Conservation (phyloP, 1,140 invertebrate species). For the Lordiphosa stackelbergi region DNA sequence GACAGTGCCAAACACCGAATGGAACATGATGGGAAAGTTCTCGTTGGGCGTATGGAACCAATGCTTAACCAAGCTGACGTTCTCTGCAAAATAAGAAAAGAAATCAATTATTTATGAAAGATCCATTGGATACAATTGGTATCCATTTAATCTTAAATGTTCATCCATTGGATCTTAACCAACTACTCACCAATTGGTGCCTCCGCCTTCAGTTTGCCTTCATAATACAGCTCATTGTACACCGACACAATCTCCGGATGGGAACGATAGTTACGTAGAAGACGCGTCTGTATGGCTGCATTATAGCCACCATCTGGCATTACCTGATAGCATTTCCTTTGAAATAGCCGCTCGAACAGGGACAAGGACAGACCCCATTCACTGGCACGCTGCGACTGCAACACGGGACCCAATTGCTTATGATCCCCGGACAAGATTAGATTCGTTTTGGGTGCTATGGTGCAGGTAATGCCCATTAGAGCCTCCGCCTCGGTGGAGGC, state of each 20-base stretch:
- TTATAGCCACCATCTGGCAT: constrained; percentile 79
- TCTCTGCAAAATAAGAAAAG: constrained; percentile 18
- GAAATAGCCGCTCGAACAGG: constrained; percentile 80
- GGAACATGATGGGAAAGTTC: constrained; percentile 82
- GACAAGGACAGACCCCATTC: constrained; percentile 79
- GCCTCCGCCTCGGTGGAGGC: constrained; percentile 88
- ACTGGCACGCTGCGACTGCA: constrained; percentile 80
- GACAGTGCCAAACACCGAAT: constrained; percentile 79
- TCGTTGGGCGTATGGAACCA: constrained; percentile 76
- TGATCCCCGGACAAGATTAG: constrained; percentile 91
- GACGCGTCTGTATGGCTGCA: constrained; percentile 81
- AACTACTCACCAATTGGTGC: constrained; percentile 40
- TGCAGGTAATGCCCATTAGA: constrained; percentile 81
- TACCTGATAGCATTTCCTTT: constrained; percentile 78
- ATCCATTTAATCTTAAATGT: background rate
- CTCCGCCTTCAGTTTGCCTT: constrained; percentile 78
- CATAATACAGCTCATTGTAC: constrained; percentile 83
- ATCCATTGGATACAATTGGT: too few relatives aligned
- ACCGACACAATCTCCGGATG: constrained; percentile 81
- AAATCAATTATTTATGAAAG: too few relatives aligned
- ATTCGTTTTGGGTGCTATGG: constrained; percentile 72
- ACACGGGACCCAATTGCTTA: constrained; percentile 87
- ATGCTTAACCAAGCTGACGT: constrained; percentile 47
- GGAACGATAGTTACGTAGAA: constrained; percentile 83
- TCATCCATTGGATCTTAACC: background rate